Percentiles rank a stretch among this genome's conserved stretches.
These are phyloP conservation scores for Melanargia galathea DNA, from an alignment of 2,888 invertebrate genomes.

Conservation along the genomic window DNA sequence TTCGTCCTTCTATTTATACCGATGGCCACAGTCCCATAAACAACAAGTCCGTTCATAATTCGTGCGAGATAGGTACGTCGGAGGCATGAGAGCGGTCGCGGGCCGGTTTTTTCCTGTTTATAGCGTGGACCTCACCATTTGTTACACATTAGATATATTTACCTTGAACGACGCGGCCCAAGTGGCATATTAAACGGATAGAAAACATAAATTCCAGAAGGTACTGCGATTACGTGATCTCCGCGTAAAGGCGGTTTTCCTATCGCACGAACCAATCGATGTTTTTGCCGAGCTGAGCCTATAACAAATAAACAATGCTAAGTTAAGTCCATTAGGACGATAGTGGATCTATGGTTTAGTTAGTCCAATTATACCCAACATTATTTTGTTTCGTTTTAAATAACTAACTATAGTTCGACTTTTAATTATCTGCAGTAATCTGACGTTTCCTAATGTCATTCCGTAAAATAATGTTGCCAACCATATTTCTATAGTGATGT, in stretches of 20 bases:
- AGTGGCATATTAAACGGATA: slow-evolving; percentile 33
- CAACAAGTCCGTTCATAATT: slow-evolving; percentile 27
- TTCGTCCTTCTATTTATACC: not conserved
- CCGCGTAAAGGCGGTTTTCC: slow-evolving; percentile 6
- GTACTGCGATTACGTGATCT: slow-evolving; percentile 30
- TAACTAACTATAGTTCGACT: too few relatives aligned
- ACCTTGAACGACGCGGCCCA: slow-evolving; percentile 28
- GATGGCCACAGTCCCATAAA: slow-evolving; percentile 21
- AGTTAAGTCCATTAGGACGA: too few relatives aligned
- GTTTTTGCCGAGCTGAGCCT: slow-evolving; percentile 10
- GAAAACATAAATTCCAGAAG: slow-evolving; percentile 30
- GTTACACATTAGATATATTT: slow-evolving; percentile 31
- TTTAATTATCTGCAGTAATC: too few relatives aligned
- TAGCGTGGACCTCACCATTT: slow-evolving; percentile 31
- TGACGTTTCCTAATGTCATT: too few relatives aligned
- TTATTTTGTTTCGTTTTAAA: too few relatives aligned
- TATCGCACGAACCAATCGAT: slow-evolving; percentile 14
- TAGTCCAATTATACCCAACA: too few relatives aligned
- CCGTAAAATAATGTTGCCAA: too few relatives aligned
- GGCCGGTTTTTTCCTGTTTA: slow-evolving; percentile 30
- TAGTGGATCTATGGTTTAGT: too few relatives aligned
- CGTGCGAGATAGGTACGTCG: slow-evolving; percentile 17
- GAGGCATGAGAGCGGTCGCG: not conserved
- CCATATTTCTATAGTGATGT: too few relatives aligned
- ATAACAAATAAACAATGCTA: not conserved